These are phyloP conservation scores for Prinia subflava DNA, from an alignment of 2,113 vertebrate genomes.

Conservation along the genomic window DNA sequence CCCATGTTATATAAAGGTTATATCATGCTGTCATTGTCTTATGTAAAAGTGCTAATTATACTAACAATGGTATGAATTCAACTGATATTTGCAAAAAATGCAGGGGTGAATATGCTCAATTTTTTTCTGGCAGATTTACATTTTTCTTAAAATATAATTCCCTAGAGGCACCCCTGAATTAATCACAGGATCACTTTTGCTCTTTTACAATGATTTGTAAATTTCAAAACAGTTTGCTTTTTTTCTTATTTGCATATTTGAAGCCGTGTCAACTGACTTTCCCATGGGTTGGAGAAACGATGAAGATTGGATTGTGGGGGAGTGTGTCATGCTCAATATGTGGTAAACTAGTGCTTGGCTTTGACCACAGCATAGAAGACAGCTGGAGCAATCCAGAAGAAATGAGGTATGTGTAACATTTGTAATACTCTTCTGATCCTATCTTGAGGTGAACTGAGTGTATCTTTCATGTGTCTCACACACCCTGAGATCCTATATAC, in stretches of 20 bases:
- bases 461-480: too few relatives aligned
- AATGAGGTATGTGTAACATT: background rate
- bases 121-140: background rate
- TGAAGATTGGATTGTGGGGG: background rate
- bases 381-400: background rate
- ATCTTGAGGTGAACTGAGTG: background rate
- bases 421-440: background rate
- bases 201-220: background rate
- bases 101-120: background rate
- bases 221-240: background rate
- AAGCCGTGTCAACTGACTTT: background rate
- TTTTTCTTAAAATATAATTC: background rate
- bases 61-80: background rate
- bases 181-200: background rate
- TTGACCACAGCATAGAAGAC: background rate
- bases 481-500: background rate
- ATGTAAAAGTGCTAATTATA: background rate
- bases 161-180: background rate
- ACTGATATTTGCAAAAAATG: background rate
- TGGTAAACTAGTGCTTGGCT: background rate
- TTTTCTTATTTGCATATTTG: conserved; percentile 19
- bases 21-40: background rate
- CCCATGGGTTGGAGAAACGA: background rate
- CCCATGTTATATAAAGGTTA: background rate
- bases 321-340: background rate